phyloP scores from a whole-genome alignment of 2,113 vertebrate genomes.

The Zosterops japonicus region DNA sequence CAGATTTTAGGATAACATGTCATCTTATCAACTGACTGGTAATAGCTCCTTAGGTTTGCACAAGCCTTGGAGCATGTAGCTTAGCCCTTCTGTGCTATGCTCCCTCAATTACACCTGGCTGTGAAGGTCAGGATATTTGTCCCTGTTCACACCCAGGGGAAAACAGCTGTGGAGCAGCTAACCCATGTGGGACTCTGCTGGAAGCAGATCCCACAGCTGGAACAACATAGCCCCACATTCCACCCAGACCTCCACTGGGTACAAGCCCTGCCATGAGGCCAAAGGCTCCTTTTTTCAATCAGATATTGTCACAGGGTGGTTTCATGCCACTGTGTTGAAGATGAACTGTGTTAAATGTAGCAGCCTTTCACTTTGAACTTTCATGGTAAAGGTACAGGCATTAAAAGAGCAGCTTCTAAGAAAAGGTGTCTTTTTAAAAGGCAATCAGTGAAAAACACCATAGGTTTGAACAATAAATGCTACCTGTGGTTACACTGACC shows the following conservation, averaged over 20 bases:
- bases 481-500: neutral
- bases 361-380: neutral
- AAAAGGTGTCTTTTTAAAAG: neutral
- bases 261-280: neutral
- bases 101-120: neutral
- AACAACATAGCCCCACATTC: neutral
- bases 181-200: accelerated
- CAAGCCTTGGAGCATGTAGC: neutral
- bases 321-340: neutral
- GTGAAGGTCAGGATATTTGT: neutral
- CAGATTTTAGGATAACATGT: neutral
- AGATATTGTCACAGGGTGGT: neutral
- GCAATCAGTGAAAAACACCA: neutral
- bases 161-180: neutral
- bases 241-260: neutral
- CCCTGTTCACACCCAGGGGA: neutral
- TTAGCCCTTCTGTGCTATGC: neutral
- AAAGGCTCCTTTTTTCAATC: neutral
- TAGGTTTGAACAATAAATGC: neutral
- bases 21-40: neutral
- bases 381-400: neutral
- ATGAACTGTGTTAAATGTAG: neutral
- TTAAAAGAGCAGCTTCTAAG: neutral
- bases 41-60: neutral
- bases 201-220: neutral